Percentiles rank a stretch among this genome's conserved stretches.
Conservation (phyloP, 2,888 invertebrate genomes). For the Sarcophaga variegata region DNA sequence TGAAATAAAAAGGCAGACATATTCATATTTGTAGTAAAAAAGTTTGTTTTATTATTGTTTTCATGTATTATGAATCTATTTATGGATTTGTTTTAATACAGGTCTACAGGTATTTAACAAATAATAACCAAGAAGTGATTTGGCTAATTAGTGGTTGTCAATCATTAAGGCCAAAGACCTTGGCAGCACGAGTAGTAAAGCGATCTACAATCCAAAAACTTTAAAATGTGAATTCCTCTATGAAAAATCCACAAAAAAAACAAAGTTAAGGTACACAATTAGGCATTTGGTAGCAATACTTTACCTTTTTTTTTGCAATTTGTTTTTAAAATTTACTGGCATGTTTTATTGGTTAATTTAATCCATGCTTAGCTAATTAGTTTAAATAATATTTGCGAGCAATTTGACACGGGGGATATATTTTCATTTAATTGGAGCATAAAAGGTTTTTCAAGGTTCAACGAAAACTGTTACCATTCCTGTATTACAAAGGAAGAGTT, state of each 20-base stretch:
- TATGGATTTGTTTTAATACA: neutral
- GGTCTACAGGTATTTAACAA: slow-evolving; percentile 38
- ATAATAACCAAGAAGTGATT: neutral
- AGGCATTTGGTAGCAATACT: neutral
- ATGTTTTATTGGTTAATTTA: too few relatives aligned
- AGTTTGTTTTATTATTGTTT: neutral
- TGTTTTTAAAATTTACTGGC: neutral
- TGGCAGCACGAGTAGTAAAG: neutral
- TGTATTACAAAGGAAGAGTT: too few relatives aligned
- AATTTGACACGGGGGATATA: too few relatives aligned
- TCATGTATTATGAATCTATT: too few relatives aligned
- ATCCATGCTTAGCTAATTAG: too few relatives aligned
- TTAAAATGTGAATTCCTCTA: neutral
- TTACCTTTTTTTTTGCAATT: neutral
- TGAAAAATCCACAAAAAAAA: neutral
- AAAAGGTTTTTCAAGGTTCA: too few relatives aligned
- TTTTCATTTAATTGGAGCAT: too few relatives aligned
- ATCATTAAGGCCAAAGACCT: slow-evolving; percentile 39
- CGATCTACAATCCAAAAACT: neutral
- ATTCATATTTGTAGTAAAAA: neutral
- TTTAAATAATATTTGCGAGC: too few relatives aligned
- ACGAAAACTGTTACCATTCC: too few relatives aligned
- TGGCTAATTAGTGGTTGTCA: slow-evolving; percentile 47
- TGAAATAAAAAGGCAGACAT: too few relatives aligned
- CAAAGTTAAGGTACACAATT: neutral